These are phyloP conservation scores for Sandelia bainsii DNA, from an alignment of 2,797 vertebrate species.

Conservation along the genomic window DNA sequence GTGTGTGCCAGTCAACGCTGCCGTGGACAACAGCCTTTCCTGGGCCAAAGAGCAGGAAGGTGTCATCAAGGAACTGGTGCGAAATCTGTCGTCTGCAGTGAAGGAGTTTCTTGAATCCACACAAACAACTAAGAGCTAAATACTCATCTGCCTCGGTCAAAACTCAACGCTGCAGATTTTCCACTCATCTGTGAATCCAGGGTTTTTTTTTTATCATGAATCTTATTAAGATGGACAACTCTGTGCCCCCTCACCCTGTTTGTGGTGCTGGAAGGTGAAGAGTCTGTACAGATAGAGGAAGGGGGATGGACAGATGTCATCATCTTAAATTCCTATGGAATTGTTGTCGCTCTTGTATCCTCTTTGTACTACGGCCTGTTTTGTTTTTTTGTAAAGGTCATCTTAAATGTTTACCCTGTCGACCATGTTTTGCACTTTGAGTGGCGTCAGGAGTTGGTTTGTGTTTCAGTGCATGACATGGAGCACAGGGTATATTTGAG, in stretches of 20 bases:
- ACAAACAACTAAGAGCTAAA: conserved; percentile 71
- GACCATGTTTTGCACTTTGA: conserved; percentile 19
- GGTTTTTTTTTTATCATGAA: conserved; percentile 43
- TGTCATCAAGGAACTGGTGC: conserved; percentile 85
- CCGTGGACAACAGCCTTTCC: conserved; percentile 85
- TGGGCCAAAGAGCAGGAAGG: conserved; percentile 88
- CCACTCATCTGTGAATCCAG: conserved; percentile 36
- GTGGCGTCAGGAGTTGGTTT: background rate
- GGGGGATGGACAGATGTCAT: conserved; percentile 51
- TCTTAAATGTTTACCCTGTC: conserved; percentile 31
- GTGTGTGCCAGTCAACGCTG: conserved; percentile 86
- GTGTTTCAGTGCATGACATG: conserved; percentile 3
- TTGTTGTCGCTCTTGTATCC: conserved; percentile 76
- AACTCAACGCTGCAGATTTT: conserved; percentile 33
- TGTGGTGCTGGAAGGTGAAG: conserved; percentile 48
- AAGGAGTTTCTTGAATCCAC: conserved; percentile 77
- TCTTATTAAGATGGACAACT: conserved; percentile 44
- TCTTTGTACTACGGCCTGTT: conserved; percentile 68
- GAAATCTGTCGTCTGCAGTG: conserved; percentile 82
- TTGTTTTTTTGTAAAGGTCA: conserved; percentile 24
- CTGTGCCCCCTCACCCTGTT: conserved; percentile 45
- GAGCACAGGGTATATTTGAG: conserved; percentile 23
- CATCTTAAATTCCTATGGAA: conserved; percentile 95
- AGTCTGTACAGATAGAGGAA: conserved; percentile 33
- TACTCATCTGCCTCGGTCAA: conserved; percentile 1